These are phyloP conservation scores for Axis porcinus DNA, from an alignment of 2,113 vertebrate species.

Conservation along the genomic window DNA sequence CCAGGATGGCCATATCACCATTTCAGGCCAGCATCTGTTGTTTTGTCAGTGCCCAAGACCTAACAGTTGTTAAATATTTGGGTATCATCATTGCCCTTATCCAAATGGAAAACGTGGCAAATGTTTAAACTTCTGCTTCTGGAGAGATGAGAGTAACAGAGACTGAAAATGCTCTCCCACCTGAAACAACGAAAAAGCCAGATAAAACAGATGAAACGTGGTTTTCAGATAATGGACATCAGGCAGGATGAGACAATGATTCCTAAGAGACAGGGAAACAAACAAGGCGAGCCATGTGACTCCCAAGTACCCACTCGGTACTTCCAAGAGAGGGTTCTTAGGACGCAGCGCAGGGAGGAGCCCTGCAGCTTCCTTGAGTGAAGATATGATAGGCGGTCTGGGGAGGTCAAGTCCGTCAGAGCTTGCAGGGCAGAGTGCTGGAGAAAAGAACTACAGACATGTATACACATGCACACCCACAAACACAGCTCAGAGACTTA, in stretches of 20 bases:
- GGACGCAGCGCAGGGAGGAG: not conserved
- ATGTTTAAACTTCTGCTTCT: slow-evolving; percentile 47
- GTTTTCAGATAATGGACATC: not conserved
- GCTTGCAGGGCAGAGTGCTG: not conserved
- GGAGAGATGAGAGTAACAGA: not conserved
- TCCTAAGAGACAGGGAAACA: not conserved
- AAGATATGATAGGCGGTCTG: not conserved
- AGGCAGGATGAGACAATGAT: not conserved
- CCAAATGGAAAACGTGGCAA: slow-evolving; percentile 35
- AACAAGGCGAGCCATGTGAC: not conserved
- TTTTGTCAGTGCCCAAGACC: slow-evolving; percentile 15
- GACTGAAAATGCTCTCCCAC: not conserved
- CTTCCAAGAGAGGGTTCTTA: not conserved
- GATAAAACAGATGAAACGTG: not conserved
- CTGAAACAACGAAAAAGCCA: slow-evolving; percentile 27
- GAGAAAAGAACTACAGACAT: not conserved
- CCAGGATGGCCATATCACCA: not conserved
- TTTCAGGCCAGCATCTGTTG: slow-evolving; percentile 17
- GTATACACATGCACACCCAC: rapidly evolving
- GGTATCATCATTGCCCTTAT: slow-evolving; percentile 3
- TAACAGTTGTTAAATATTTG: slow-evolving; percentile 47
- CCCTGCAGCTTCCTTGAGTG: not conserved
- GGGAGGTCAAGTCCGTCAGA: not conserved
- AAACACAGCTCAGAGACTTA: not conserved
- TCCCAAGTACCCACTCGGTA: too few species aligned